phyloP scores from a whole-genome alignment of 2,113 vertebrate genomes.

The Takifugu flavidus region DNA sequence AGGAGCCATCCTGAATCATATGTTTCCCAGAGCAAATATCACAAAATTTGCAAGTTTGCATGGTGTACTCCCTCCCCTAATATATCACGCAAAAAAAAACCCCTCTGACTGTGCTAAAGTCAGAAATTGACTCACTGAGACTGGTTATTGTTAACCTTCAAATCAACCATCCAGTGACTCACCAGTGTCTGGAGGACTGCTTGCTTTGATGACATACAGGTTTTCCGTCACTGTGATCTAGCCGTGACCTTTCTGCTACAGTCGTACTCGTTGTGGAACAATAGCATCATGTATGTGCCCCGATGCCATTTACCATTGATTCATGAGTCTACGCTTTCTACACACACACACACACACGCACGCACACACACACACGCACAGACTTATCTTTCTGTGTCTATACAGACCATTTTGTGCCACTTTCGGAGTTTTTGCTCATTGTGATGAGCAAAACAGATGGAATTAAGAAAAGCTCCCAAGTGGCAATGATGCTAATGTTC shows the following conservation, averaged over 20 bases:
- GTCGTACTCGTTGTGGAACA: conserved; percentile 19
- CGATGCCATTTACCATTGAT: conserved; percentile 22
- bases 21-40: neutral
- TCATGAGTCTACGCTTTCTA: conserved; percentile 1
- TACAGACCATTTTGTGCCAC: conserved; percentile 26
- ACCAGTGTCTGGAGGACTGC: conserved; percentile 55
- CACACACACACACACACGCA: conserved; percentile 16
- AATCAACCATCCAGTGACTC: conserved; percentile 62
- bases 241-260: conserved; percentile 28
- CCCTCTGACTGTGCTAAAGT: conserved; percentile 6
- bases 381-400: conserved; percentile 15
- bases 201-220: conserved; percentile 27
- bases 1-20: no score
- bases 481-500: neutral
- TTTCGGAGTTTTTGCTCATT: conserved; percentile 48
- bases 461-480: no score
- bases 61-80: neutral
- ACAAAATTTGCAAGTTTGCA: conserved; percentile 12
- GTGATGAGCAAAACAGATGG: conserved; percentile 3
- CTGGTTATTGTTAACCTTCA: conserved; percentile 51
- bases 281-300: conserved; percentile 13
- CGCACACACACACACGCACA: conserved; percentile 14
- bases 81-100: conserved; percentile 6
- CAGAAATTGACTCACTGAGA: conserved; percentile 52
- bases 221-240: conserved; percentile 28